Evolutionary conservation across 2,113 vertebrate species (phyloP).

Genomic region (Rafetus swinhoei): DNA sequence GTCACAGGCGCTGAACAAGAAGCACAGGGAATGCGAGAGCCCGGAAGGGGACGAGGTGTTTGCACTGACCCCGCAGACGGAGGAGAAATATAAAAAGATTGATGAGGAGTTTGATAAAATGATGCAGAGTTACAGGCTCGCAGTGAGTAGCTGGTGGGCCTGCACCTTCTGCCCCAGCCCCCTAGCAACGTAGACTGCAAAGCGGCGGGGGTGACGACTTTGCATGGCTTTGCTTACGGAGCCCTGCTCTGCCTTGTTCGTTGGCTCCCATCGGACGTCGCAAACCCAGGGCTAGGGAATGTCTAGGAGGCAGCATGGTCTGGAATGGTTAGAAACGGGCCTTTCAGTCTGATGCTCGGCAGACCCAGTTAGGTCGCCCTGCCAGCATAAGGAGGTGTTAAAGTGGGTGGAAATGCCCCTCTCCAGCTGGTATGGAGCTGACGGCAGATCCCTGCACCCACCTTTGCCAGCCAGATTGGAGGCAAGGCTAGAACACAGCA

Average conservation of each 20-base stretch:
- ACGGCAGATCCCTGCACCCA: neutral
- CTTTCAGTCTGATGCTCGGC: neutral
- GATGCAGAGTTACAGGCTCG: constrained; percentile 99
- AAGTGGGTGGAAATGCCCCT: neutral
- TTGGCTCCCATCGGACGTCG: constrained; percentile 25
- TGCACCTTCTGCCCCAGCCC: constrained; percentile 47
- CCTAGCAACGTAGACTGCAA: too few relatives aligned
- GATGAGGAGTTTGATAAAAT: constrained; percentile 99
- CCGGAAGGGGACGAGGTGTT: constrained; percentile 96
- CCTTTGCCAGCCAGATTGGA: too few relatives aligned
- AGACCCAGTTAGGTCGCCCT: neutral
- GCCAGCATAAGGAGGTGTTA: neutral
- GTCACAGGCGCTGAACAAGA: constrained; percentile 97
- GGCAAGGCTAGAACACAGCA: neutral
- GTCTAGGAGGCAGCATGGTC: neutral
- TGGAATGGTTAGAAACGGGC: neutral
- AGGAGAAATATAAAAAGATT: constrained; percentile 99
- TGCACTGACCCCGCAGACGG: constrained; percentile 97
- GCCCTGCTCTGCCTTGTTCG: constrained; percentile 30
- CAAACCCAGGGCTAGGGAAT: constrained; percentile 2
- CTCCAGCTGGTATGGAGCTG: neutral
- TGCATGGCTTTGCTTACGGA: constrained; percentile 73
- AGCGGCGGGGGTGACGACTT: neutral
- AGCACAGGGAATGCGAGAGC: constrained; percentile 98
- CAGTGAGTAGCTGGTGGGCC: constrained; percentile 93